Evolutionary conservation across 1,140 invertebrate genomes (phyloP), one percentile per base, ranked within the genome.

Genomic region (Gryon sp.): DNA sequence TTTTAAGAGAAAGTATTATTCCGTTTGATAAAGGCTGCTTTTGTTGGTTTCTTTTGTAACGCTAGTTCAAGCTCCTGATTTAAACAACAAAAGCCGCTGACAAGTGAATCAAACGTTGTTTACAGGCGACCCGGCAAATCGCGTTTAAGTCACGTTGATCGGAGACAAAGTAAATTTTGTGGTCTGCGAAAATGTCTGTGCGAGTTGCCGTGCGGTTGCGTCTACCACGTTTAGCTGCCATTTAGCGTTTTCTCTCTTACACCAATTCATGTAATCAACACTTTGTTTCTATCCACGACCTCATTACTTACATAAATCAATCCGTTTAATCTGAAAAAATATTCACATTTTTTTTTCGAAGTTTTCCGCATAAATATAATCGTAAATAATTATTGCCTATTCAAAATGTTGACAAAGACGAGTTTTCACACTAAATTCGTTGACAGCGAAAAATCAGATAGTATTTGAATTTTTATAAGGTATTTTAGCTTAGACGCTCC

Each of bases 91-190:
- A 15, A 14, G 11, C 28, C 28, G 28, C 20, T n/a, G 48, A 18
- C 62, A 66, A 22, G 46, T 45, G 48, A 62, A 53, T 53, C 62
- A 45, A 66, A 66, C 60, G 53, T 20, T 77, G 53, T 77, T 77
- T 70, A 77, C 59, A 41, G 24, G 15, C n/a, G 24, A 4, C 53
- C 7, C 50, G 60, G 14, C 34, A 34, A 68, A 68, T 50, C 55
- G 48, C 36, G 79, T 82, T 78, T 74, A 82, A 82, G 63, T 79
- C 62, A 32, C 73, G 62, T 34, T 78, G 53, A 66, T 52, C 34
- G 38, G 32, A n/a, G 63, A 68, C 57, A 82, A 80, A 83, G 83
- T 82, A 84, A 83, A 85, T 83, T 84, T 82, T 78, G 78, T 52
- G 81, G 79, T 57, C 75, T 74, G 57, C 45, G 70, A 76, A 82